These are phyloP conservation scores for Dunckerocampus dactyliophorus DNA, from an alignment of 2,113 vertebrate species.

Conservation along the genomic window DNA sequence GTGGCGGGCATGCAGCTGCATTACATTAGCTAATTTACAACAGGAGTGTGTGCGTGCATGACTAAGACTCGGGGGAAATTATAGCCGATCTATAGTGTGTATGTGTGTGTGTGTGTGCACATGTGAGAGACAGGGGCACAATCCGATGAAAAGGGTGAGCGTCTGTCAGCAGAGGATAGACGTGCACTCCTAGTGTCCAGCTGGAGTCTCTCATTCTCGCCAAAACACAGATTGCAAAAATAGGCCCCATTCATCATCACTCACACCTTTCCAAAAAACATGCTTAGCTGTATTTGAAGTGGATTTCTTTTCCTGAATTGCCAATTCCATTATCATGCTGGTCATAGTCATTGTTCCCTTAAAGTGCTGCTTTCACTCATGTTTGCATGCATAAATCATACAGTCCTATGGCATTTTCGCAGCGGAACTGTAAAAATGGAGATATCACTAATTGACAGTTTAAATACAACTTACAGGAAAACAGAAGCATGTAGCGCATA, in stretches of 20 bases:
- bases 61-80: constrained; percentile 18
- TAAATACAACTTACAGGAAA: not conserved
- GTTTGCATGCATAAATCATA: not conserved
- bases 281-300: constrained; percentile 11
- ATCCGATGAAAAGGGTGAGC: constrained; percentile 5
- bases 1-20: constrained; percentile 48
- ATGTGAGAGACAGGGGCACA: not conserved
- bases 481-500: no score
- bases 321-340: not conserved
- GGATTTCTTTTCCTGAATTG: not conserved
- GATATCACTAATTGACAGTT: not conserved
- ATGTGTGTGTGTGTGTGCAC: not conserved
- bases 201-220: constrained; percentile 32
- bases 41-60: constrained; percentile 2
- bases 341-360: not conserved
- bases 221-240: constrained; percentile 38
- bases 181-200: constrained; percentile 22
- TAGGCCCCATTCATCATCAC: constrained; percentile 27
- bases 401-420: not conserved
- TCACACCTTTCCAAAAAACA: constrained; percentile 16
- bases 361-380: not conserved
- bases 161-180: constrained; percentile 19
- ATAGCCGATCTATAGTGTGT: constrained; percentile 17
- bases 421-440: not conserved
- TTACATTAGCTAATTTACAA: constrained; percentile 38